Base-by-base conservation (phyloP, 2,888 invertebrate genomes). In the Malthinus seriepunctatus region DNA sequence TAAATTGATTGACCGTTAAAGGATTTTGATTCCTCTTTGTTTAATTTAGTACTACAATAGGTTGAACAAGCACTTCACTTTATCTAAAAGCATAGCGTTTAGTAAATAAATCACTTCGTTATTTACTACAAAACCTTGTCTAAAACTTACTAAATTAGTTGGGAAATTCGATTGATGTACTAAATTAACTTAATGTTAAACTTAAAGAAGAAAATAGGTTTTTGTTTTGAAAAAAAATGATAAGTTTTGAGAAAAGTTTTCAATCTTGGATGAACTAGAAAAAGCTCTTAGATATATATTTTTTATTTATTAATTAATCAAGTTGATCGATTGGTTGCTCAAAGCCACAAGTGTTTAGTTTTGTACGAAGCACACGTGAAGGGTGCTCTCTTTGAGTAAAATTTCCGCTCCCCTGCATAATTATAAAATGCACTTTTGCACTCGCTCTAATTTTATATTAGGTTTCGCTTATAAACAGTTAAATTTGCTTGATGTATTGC, bases 401-500 rank as follows among this genome's bases (percentile, higher is more conserved):
- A 5, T 23, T 23, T 23, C 23, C 23, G 5, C 51, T 44, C 47
- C 42, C 32, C 51, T 44, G 60, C 51, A 61, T 66, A 61, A 67
- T 66, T 66, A 63, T 60, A 58, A 63, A 64, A 63, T 67, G 63
- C 63, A 64, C 48, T 65, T 63, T 63, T 60, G 60, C 65, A 56
- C 65, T 57, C 49, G 53, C 62, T 58, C 70, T 72, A 69, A 72
- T 72, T 70, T 67, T 69, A 71, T 70, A 71, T 70, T 68, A 70
- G 69, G 60, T 65, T 67, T 42, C 70, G 65, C 67, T 70, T 69
- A 69, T 69, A 70, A 69, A 66, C 67, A 67, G 69, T 65, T 69
- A 70, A 63, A 60, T 72, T 73, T 71, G 69, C 67, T 71, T 75
- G 76, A 76, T 72, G 67, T 68, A 76, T 75, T 63, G 71, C 71